phyloP scores from a whole-genome alignment of 2,797 vertebrate species.

The Sebastes nivosus region DNA sequence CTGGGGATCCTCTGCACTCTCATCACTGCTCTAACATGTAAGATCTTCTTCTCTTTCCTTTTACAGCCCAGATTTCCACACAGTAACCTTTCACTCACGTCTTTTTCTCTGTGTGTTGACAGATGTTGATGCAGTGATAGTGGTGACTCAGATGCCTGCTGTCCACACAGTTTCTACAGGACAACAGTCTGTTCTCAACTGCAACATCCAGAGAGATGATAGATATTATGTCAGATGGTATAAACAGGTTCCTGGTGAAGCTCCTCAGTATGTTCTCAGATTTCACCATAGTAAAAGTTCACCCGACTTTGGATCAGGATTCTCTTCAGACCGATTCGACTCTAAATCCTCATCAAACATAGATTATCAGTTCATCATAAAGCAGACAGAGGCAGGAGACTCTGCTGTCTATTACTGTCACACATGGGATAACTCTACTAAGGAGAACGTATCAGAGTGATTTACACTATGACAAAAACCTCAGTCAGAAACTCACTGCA shows the following conservation, averaged over 20 bases:
- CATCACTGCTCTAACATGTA: conserved; percentile 23
- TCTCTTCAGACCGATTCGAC: conserved; percentile 26
- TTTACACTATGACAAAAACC: too few species aligned
- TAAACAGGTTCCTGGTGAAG: conserved; percentile 44
- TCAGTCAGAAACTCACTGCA: too few species aligned
- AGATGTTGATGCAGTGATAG: too few species aligned
- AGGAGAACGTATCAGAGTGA: too few species aligned
- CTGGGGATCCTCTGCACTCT: conserved; percentile 42
- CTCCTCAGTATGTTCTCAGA: conserved; percentile 25
- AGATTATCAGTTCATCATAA: conserved; percentile 47
- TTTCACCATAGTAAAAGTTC: too few species aligned
- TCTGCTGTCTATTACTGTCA: conserved; percentile 50
- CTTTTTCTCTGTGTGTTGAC: too few species aligned
- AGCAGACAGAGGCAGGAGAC: conserved; percentile 42
- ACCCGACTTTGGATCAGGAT: not conserved
- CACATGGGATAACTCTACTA: too few species aligned
- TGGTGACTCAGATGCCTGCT: too few species aligned
- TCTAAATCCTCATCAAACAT: conserved; percentile 19
- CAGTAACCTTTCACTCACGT: too few species aligned
- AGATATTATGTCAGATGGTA: not conserved
- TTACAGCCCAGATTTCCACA: not conserved
- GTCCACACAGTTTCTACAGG: too few species aligned
- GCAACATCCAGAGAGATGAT: too few species aligned
- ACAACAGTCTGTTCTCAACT: too few species aligned
- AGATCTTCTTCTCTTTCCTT: not conserved